phyloP scores from a whole-genome alignment of 2,113 vertebrate species.

The Epinephelus moara region DNA sequence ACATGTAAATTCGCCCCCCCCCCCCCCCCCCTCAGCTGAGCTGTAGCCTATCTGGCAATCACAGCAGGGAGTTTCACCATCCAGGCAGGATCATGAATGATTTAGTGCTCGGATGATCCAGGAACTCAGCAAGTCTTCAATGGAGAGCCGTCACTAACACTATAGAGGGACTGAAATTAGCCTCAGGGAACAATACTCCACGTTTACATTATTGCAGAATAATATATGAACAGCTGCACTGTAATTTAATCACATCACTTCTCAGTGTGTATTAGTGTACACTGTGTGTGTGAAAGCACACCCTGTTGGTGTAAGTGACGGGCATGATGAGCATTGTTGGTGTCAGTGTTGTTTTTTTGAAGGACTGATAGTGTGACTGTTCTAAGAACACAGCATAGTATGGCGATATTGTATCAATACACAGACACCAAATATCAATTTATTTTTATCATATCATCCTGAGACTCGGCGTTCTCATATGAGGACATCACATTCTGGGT shows the following conservation, averaged over 20 bases:
- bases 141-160: not conserved
- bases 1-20: not conserved
- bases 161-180: not conserved
- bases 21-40: not conserved
- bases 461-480: too few species aligned
- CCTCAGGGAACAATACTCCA: conserved; percentile 2
- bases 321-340: not conserved
- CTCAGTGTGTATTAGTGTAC: not conserved
- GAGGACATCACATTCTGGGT: too few species aligned
- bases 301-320: conserved; percentile 43
- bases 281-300: conserved; percentile 28
- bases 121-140: conserved; percentile 32
- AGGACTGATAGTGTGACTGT: not conserved
- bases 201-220: conserved; percentile 24
- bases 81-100: conserved; percentile 59
- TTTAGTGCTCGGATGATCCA: conserved; percentile 51
- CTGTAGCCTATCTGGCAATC: not conserved
- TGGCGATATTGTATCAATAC: too few species aligned
- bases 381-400: too few species aligned
- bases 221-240: conserved; percentile 1
- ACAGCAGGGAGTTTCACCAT: conserved; percentile 44
- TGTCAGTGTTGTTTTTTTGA: not conserved
- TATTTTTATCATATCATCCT: too few species aligned
- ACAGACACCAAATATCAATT: too few species aligned
- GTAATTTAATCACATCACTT: not conserved